Conservation (phyloP, 1,140 invertebrate species). For the Cydia amplana region DNA sequence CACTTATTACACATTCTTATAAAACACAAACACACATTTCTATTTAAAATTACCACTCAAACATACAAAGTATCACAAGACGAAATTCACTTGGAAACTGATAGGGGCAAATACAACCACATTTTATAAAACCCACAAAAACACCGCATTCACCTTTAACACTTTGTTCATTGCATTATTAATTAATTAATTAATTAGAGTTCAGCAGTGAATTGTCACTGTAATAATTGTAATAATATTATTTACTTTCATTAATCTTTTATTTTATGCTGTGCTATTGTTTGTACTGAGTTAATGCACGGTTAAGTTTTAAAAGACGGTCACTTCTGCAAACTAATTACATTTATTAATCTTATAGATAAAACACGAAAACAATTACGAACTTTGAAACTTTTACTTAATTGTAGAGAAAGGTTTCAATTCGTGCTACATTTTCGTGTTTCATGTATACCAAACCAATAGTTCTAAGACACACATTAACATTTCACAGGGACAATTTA, state of each 20-base stretch:
- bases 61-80: background rate
- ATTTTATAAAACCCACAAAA: slow-evolving; percentile 5
- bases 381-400: background rate
- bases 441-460: background rate
- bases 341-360: background rate
- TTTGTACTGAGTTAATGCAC: too few species aligned
- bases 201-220: background rate
- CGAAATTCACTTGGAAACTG: background rate
- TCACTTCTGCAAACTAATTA: background rate
- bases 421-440: slow-evolving; percentile 1
- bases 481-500: background rate
- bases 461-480: background rate
- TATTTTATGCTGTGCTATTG: too few species aligned
- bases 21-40: background rate
- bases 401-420: background rate
- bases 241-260: too few species aligned
- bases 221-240: too few species aligned
- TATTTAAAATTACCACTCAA: background rate
- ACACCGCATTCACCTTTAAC: slow-evolving; percentile 1
- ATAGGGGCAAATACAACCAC: background rate
- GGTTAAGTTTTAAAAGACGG: background rate
- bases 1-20: background rate
- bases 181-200: too few species aligned
- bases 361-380: background rate
- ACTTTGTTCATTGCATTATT: background rate